Evolutionary conservation across 2,888 invertebrate genomes (phyloP).

Genomic region (Watsonalla cultraria): DNA sequence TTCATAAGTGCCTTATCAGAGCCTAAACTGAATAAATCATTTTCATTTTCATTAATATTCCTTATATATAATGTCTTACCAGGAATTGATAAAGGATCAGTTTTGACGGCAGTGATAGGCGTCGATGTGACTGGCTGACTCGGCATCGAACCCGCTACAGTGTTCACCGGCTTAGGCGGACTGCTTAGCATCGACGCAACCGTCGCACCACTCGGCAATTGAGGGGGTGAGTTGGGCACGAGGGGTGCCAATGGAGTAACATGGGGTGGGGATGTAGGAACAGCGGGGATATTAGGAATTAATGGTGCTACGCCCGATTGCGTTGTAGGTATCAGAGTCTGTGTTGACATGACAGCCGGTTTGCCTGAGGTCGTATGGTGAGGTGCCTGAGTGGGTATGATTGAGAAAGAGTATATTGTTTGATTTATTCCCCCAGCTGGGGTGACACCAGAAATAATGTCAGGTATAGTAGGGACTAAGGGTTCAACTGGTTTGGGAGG

Average conservation of each 20-base stretch:
- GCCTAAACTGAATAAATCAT: too few species aligned
- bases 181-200: slow-evolving; percentile 47
- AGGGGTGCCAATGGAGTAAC: slow-evolving; percentile 7
- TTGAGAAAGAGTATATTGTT: too few species aligned
- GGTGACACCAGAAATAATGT: slow-evolving; percentile 60
- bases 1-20: too few species aligned
- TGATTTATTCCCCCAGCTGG: slow-evolving; percentile 9
- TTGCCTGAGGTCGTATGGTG: too few species aligned
- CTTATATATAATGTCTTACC: too few species aligned
- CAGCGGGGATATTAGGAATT: not conserved
- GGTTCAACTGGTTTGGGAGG: slow-evolving; percentile 33
- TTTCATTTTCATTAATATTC: too few species aligned
- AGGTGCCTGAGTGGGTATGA: slow-evolving; percentile 1
- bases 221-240: slow-evolving; percentile 31
- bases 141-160: slow-evolving; percentile 30
- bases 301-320: slow-evolving; percentile 9
- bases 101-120: slow-evolving; percentile 55
- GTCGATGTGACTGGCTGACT: slow-evolving; percentile 65
- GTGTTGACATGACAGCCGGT: slow-evolving; percentile 2
- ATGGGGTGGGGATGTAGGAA: not conserved
- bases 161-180: slow-evolving; percentile 43
- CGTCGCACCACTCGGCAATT: slow-evolving; percentile 35
- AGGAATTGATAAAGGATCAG: slow-evolving; percentile 59
- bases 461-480: too few species aligned
- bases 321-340: slow-evolving; percentile 4